Percentiles rank a stretch among this genome's conserved stretches.
phyloP scores from a whole-genome alignment of 2,888 invertebrate species.

The Trilocha varians region DNA sequence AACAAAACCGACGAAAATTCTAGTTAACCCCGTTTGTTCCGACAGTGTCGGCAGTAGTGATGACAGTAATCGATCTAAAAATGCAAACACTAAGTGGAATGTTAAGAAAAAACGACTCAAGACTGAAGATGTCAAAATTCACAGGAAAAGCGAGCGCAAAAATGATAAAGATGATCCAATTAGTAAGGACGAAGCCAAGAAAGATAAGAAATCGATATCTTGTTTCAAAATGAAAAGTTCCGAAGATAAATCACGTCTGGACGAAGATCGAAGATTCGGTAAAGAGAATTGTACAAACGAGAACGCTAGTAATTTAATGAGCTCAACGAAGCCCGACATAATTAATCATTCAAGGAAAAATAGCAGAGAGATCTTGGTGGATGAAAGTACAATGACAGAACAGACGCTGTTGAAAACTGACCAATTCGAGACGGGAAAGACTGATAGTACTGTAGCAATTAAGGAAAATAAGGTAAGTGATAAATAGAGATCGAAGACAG shows the following conservation, averaged over 20 bases:
- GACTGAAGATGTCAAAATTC: slow-evolving; percentile 31
- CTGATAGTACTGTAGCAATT: slow-evolving; percentile 47
- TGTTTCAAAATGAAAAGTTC: slow-evolving; percentile 67
- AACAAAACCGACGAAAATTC: slow-evolving; percentile 65
- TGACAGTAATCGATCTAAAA: slow-evolving; percentile 55
- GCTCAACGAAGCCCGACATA: slow-evolving; percentile 48
- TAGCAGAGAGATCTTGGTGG: slow-evolving; percentile 44
- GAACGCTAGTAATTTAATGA: slow-evolving; percentile 56
- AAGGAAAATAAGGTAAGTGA: slow-evolving; percentile 47
- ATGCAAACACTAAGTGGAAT: slow-evolving; percentile 52
- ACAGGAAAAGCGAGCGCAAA: slow-evolving; percentile 33
- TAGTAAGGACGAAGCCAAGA: slow-evolving; percentile 48
- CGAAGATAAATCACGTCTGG: slow-evolving; percentile 52
- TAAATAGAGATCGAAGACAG: too few species aligned
- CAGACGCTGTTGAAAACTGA: slow-evolving; percentile 34
- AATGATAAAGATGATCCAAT: slow-evolving; percentile 46
- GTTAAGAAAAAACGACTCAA: slow-evolving; percentile 65
- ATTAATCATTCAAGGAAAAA: slow-evolving; percentile 54
- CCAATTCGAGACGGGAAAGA: slow-evolving; percentile 46
- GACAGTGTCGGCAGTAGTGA: slow-evolving; percentile 56
- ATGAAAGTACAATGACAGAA: slow-evolving; percentile 49
- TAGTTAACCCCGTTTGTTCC: slow-evolving; percentile 63
- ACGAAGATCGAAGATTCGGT: slow-evolving; percentile 48
- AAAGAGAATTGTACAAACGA: slow-evolving; percentile 61
- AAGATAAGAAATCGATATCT: slow-evolving; percentile 60